Conservation (phyloP, 1,140 invertebrate species). For the Dendrolimus kikuchii region DNA sequence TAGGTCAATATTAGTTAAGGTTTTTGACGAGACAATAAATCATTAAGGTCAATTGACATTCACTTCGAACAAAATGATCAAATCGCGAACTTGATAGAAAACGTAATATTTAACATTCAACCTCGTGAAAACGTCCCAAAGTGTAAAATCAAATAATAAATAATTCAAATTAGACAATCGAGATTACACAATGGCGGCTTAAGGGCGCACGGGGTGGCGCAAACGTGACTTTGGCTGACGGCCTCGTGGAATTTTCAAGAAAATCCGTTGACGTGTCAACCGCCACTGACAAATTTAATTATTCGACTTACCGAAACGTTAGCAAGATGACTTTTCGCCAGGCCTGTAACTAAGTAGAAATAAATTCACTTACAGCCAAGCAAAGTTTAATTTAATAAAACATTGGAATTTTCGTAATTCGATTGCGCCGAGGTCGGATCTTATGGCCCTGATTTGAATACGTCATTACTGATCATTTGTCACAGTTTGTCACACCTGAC, state of each 20-base stretch:
- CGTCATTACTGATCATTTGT: slow-evolving; percentile 45
- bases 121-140: slow-evolving; percentile 19
- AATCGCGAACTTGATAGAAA: background rate
- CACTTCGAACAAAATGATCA: slow-evolving; percentile 1
- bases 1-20: background rate
- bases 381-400: slow-evolving; percentile 71
- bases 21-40: slow-evolving; percentile 6
- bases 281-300: slow-evolving; percentile 69
- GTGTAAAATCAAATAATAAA: slow-evolving; percentile 67
- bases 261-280: slow-evolving; percentile 60
- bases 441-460: slow-evolving; percentile 57
- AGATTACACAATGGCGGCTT: slow-evolving; percentile 54
- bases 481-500: slow-evolving; percentile 16
- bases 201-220: slow-evolving; percentile 19
- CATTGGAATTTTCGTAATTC: slow-evolving; percentile 68
- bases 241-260: slow-evolving; percentile 50
- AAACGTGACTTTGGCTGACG: slow-evolving; percentile 42
- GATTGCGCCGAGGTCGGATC: slow-evolving; percentile 54
- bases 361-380: slow-evolving; percentile 68
- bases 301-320: slow-evolving; percentile 70
- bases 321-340: slow-evolving; percentile 65
- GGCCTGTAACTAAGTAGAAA: slow-evolving; percentile 69
- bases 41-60: too few species aligned
- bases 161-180: slow-evolving; percentile 66
- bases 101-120: slow-evolving; percentile 5